Base-by-base conservation (phyloP, 2,113 vertebrate species). In the Catagonus wagneri region DNA sequence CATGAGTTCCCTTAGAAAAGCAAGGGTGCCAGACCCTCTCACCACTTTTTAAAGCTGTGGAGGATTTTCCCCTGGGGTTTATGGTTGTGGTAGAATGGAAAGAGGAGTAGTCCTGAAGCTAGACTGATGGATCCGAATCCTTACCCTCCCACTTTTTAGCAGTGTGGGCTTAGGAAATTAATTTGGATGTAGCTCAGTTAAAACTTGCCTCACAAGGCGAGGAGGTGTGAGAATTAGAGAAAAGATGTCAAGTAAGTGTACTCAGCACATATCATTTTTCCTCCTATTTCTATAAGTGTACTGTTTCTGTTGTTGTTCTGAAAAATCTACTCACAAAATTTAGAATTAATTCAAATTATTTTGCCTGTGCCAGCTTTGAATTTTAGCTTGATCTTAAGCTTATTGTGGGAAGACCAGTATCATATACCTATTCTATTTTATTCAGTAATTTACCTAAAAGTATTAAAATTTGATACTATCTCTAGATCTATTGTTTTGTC, bases 321-420 rank as follows among this genome's bases (percentile, higher is more conserved):
- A 39, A 83, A 86, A 93, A 4, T 34, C 32, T n/a, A 16, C 16
- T 78, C 29, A 68, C 22, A 58, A 15, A 79, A 22, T 65, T 81
- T 89, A 78, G 15, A 68, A 39, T 7, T 54, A 80, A 75, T 76
- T 81, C 16, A 16, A 32, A 19, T 91, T 81, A 85, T 74, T 81
- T 54, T 56, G 44, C 32, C 0, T n/a, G 6, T 81, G 15, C 36
- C 89, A 44, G 54, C 85, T 88, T 83, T 93, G 6, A 87, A 75
- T 83, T 90, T 80, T 87, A 36, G 27, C 29, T 65, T 93, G 7
- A 71, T 86, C 85, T 87, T 80, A 81, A 69, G 19, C 4, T 1
- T 56, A 88, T 89, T 84, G 10, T 65, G 3, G 27, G 23, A 93
- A 54, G 3, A 0, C 17, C 1, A 0, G 19, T 60, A 25, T 61